These are phyloP conservation scores for Plagodis pulveraria DNA, from an alignment of 2,888 invertebrate genomes.

Conservation along the genomic window DNA sequence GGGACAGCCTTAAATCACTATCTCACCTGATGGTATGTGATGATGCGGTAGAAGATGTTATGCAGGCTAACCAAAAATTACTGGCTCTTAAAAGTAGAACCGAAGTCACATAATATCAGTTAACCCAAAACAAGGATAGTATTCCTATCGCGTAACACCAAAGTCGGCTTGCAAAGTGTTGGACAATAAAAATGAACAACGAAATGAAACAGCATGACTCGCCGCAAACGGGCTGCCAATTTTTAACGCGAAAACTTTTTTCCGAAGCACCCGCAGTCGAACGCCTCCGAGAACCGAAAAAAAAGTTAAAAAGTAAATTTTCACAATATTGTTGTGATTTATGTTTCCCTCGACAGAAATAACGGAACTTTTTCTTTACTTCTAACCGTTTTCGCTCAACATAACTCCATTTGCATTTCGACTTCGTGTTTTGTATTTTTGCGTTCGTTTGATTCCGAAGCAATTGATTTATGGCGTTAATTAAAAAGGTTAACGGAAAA, in stretches of 20 bases:
- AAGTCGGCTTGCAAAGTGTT: constrained; percentile 9
- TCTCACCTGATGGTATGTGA: too few relatives aligned
- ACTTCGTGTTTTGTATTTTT: constrained; percentile 26
- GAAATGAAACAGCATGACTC: constrained; percentile 46
- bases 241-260: constrained; percentile 61
- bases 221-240: constrained; percentile 59
- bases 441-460: constrained; percentile 21
- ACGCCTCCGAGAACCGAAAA: constrained; percentile 28
- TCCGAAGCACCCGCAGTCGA: constrained; percentile 34
- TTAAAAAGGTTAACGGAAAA: constrained; percentile 28
- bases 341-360: constrained; percentile 48
- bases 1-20: too few relatives aligned
- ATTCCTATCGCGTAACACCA: constrained; percentile 5
- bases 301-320: constrained; percentile 52
- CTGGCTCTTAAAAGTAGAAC: too few relatives aligned
- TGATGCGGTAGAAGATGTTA: too few relatives aligned
- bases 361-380: constrained; percentile 48
- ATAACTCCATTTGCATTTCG: constrained; percentile 48
- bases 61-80: too few relatives aligned
- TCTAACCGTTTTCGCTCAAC: constrained; percentile 44
- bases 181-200: constrained; percentile 39
- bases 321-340: constrained; percentile 67
- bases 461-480: constrained; percentile 35
- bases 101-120: constrained; percentile 1
- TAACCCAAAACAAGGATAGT: background rate